Evolutionary conservation across 2,888 invertebrate species (phyloP).

Genomic region (Tachina lurida): DNA sequence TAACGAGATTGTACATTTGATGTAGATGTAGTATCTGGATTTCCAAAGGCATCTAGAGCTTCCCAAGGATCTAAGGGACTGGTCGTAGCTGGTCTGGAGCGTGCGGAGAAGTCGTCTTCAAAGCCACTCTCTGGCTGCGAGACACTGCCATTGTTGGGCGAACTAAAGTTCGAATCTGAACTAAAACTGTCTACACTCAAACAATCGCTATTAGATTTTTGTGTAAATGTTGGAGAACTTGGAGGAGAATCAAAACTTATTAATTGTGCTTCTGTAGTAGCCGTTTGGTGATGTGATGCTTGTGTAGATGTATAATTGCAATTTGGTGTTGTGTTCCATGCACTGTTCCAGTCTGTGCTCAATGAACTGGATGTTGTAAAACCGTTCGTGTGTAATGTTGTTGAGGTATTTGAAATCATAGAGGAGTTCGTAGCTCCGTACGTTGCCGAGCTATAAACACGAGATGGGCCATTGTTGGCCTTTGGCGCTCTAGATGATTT

Average conservation of each 20-base stretch:
- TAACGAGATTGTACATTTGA: slow-evolving; percentile 73
- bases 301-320: slow-evolving; percentile 11
- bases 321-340: slow-evolving; percentile 74
- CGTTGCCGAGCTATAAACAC: slow-evolving; percentile 77
- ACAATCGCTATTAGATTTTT: slow-evolving; percentile 89
- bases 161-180: slow-evolving; percentile 87
- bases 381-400: slow-evolving; percentile 41
- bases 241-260: slow-evolving; percentile 89
- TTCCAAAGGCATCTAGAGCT: slow-evolving; percentile 76
- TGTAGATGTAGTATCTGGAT: slow-evolving; percentile 32
- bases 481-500: slow-evolving; percentile 75
- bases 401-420: slow-evolving; percentile 44
- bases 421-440: slow-evolving; percentile 73
- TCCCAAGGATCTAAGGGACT: slow-evolving; percentile 82
- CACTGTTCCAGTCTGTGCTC: slow-evolving; percentile 76
- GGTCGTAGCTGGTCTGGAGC: slow-evolving; percentile 83
- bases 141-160: slow-evolving; percentile 85
- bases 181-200: slow-evolving; percentile 90
- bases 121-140: slow-evolving; percentile 91
- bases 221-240: slow-evolving; percentile 89
- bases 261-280: slow-evolving; percentile 82
- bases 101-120: slow-evolving; percentile 88
- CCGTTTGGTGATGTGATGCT: slow-evolving; percentile 69
- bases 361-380: slow-evolving; percentile 28
- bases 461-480: slow-evolving; percentile 72